Evolutionary conservation across 2,797 vertebrate species (phyloP), one percentile per base, ranked within the genome.

Genomic region (Parambassis ranga): DNA sequence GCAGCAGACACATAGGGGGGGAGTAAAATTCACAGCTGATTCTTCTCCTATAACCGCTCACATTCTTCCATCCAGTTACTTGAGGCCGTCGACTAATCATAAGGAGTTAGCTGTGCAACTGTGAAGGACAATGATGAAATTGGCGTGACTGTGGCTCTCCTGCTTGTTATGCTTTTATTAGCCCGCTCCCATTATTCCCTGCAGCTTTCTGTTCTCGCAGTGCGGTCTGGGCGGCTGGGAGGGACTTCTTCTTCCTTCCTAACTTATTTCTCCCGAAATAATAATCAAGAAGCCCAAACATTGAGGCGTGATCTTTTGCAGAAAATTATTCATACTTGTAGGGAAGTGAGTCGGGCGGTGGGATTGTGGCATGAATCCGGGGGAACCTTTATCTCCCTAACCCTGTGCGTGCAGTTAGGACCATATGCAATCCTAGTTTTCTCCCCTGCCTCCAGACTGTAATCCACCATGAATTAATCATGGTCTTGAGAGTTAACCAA

Each of bases 381-480:
- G 75, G 75, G 56, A 85, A 79, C 66, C 82, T 85, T 91, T 93
- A 91, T 92, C 88, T 91, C 49, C 31, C 65, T 65, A 68, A 77
- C 65, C 69, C 63, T 63, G 63, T 81, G 57, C 81, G 76, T 84
- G 85, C 83, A 85, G 83, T 80, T 74, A 83, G 83, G 79, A 79
- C 81, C 61, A 41, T 69, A 66, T 70, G 77, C 75, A 78, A 78
- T 81, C 77, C 75, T 36, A 36, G 63, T 71, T 79, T 85, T 87
- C 77, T 76, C 77, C 78, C 58, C 73, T 65, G 86, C 87, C 83
- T 89, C 80, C 85, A 88, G 81, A 87, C 84, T 87, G 82, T 92
- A 93, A 93, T 93, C 91, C 91, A 89, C 85, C 86, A 92, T 92
- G 92, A 93, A 93, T 93, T 91, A 93, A 93, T 91, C 91, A 92